Evolutionary conservation across 2,113 vertebrate species (phyloP), one percentile per base, ranked within the genome.

Genomic region (Zosterops lateralis): DNA sequence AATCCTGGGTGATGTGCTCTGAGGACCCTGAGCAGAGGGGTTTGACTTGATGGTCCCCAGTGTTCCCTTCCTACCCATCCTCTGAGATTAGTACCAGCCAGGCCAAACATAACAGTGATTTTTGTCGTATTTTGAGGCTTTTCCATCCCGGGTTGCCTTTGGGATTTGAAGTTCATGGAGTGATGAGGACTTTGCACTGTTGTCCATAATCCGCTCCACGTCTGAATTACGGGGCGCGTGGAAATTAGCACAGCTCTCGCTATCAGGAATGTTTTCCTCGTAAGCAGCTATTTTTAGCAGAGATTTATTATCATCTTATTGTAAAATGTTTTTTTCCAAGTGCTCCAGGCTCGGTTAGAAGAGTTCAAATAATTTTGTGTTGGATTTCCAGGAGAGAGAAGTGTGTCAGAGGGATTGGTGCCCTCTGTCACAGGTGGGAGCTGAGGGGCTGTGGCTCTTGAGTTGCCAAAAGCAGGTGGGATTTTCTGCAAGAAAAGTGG

Each of bases 161-260:
- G 50, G 50, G 40, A 13, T 48, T 71, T 78, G 21, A 19, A 31
- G 17, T 17, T 64, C 21, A 9, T 44, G 7, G 21, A 47, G 24
- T 3, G 2, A 4, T 1, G 9, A 22, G 66, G 53, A 6, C 47
- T 45, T 56, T 18, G 72, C 12, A 2, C 45, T 19, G 38, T 8
- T 40, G 56, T 13, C 34, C 26, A 0, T 10, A 4, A 22, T 20
- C 34, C 2, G 0, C 26, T 62, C 54, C 45, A 26, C 3, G 4
- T 6, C 53, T n/a, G 1, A 29, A 2, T 38, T 10, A 3, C 12
- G 0, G 0, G 16, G 40, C 1, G 1, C 31, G 0, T 0, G 0
- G 42, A 13, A 53, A 32, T 19, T 4, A 12, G 17, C 12, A 0
- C 3, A 1, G 68, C 21, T 56, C 31, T 47, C 0, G 0, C 34